Conservation (phyloP, 2,113 vertebrate genomes). For the Dipodomys merriami region DNA sequence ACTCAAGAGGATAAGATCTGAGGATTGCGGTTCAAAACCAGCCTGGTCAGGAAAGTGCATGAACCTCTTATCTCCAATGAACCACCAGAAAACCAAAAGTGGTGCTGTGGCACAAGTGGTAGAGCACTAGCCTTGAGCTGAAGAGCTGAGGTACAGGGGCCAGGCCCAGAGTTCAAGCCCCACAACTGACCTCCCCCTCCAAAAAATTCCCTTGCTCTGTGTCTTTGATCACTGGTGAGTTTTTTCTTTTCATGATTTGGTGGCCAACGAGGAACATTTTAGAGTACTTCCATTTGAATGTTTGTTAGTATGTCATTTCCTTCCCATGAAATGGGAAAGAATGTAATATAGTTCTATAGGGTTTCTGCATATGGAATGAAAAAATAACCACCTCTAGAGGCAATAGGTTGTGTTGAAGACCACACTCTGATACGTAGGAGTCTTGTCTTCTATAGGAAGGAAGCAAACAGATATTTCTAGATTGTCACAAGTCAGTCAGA, state of each 20-base stretch:
- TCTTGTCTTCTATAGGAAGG: slow-evolving; percentile 28
- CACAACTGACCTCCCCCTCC: no score
- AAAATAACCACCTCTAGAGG: not conserved
- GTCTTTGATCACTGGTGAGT: slow-evolving; percentile 19
- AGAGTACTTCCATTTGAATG: not conserved
- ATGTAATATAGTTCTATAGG: not conserved
- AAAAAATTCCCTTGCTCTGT: no score
- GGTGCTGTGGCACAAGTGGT: no score
- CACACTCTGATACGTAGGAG: not conserved
- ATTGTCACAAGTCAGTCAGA: not conserved
- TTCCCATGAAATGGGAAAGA: slow-evolving; percentile 2
- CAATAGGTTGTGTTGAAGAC: not conserved
- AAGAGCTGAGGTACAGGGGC: no score
- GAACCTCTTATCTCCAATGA: no score
- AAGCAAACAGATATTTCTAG: slow-evolving; percentile 5
- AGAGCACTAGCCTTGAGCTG: no score
- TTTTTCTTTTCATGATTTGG: slow-evolving; percentile 8
- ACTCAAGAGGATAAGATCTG: no score
- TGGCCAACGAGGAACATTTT: not conserved
- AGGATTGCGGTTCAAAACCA: no score
- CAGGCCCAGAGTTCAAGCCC: no score
- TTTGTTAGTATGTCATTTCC: not conserved
- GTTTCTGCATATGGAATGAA: not conserved
- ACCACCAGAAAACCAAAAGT: no score
- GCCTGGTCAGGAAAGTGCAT: no score